Conservation (phyloP, 2,113 vertebrate genomes). For the Elaphurus davidianus region DNA sequence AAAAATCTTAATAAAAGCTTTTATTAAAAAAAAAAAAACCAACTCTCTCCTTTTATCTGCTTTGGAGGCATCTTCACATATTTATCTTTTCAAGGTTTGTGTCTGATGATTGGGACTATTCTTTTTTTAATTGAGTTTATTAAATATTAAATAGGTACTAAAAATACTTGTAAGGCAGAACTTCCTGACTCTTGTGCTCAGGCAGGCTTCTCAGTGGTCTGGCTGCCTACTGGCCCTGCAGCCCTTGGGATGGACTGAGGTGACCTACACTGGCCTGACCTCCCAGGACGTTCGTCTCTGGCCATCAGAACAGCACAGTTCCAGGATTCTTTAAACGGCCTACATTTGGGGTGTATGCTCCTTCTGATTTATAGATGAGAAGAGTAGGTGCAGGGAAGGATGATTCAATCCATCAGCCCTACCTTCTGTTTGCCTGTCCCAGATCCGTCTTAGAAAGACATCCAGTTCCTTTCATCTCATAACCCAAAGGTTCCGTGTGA, state of each 20-base stretch:
- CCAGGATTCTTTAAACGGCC: not conserved
- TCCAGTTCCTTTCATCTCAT: not conserved
- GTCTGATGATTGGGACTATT: not conserved
- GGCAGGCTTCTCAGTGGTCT: not conserved
- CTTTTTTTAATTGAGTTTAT: not conserved
- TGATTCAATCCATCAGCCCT: not conserved
- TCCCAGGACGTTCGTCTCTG: not conserved
- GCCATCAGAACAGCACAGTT: not conserved
- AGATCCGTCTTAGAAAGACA: not conserved
- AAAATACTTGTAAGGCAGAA: not conserved
- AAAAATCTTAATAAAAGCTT: not conserved
- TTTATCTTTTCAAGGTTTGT: not conserved
- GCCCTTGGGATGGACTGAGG: not conserved
- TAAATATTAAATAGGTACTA: not conserved
- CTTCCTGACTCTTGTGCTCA: not conserved
- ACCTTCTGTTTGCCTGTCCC: not conserved
- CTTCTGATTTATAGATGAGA: not conserved
- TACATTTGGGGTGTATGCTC: not conserved
- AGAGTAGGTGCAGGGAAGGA: not conserved
- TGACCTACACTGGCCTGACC: not conserved
- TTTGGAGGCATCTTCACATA: not conserved
- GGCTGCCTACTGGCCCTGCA: not conserved
- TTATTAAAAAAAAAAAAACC: not conserved
- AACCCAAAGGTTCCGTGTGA: accelerated
- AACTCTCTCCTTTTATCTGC: not conserved